Base-by-base conservation (phyloP, 2,797 vertebrate genomes). In the Sebastes umbrosus region DNA sequence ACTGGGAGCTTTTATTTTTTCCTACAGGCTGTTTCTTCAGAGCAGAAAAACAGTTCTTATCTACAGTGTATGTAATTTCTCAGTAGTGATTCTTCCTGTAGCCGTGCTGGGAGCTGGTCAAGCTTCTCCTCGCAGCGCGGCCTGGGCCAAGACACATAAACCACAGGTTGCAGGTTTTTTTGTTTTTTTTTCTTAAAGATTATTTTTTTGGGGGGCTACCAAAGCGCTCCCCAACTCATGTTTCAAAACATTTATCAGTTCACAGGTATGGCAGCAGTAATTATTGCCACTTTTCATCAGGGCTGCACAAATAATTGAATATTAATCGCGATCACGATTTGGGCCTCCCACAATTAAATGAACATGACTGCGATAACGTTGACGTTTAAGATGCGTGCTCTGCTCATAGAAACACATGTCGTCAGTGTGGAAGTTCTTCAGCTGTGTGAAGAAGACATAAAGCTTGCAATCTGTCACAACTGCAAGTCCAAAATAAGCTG, bases 101-200 rank as follows among this genome's bases (percentile, higher is more conserved):
- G 22, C 24, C 50, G 32, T 8, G 64, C 22, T 16, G 27, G 22
- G 12, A 74, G 66, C 62, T 69, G 58, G 20, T 72, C 57, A 2
- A 2, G 39, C 72, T 62, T 79, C 71, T 87, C 25, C 18, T 58
- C 50, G 60, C 22, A 79, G 73, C 52, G 75, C 52, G n/a, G 59
- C 11, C 54, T 43, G 24, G 29, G 77, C 83, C 77, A 76, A 82
- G 29, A 76, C 52, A 85, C 69, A 81, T 11, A 62, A 69, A 83
- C 59, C 8, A 31, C 66, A 80, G 60, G 24, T 60, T 77, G 62
- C 46, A 34, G 22, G 54, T 12, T 24, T 3, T 4, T 52, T 20
- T 52, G 1, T 1, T 9, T 12, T 24, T 54, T 20, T 6, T 24
- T 9, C 11, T 24, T 3, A 22, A 55, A 24, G 54, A 55, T 24